Evolutionary conservation across 1,140 invertebrate species (phyloP), one percentile per base, ranked within the genome.

Genomic region (Papilio polytes): DNA sequence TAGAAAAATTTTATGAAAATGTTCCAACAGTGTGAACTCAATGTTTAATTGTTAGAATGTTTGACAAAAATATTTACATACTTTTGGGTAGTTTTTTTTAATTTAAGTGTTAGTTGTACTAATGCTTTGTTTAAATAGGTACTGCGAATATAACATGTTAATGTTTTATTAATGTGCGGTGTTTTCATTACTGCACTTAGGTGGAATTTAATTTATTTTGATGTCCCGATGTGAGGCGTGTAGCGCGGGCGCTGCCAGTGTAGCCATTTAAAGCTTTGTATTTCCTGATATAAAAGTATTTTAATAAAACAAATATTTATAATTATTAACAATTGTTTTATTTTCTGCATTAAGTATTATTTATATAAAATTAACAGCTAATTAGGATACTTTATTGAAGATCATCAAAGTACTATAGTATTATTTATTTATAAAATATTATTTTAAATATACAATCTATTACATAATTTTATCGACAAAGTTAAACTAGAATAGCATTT

Each of bases 211-310:
- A 78, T 44, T 80, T 78, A 80, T 80, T 80, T 78, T 73, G 18
- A 72, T 78, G 41, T 80, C 66, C 53, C 59, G 53, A 81, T 76
- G 56, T 78, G 63, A 86, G 84, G 85, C 82, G 80, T 80, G 12
- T 76, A 81, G 85, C 88, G 92, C 92, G 83, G 91, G 92, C 92
- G 92, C 90, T 86, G 88, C 83, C 26, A 78, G 51, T 84, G 80
- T 83, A 84, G 85, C 53, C 80, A 86, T 85, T 83, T n/a, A 81
- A 87, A 84, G 83, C 82, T 88, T 87, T 87, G 85, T 89, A 87
- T 85, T 85, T 86, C 83, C 89, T 89, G 84, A 88, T 87, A 85
- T 80, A 80, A 81, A 85, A 83, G 84, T 85, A 80, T 84, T 86
- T 85, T 78, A 81, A 88, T 81, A 89, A 85, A 86, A 86, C 85